These are phyloP conservation scores for Dinomys branickii DNA, from an alignment of 2,113 vertebrate species.

Conservation along the genomic window DNA sequence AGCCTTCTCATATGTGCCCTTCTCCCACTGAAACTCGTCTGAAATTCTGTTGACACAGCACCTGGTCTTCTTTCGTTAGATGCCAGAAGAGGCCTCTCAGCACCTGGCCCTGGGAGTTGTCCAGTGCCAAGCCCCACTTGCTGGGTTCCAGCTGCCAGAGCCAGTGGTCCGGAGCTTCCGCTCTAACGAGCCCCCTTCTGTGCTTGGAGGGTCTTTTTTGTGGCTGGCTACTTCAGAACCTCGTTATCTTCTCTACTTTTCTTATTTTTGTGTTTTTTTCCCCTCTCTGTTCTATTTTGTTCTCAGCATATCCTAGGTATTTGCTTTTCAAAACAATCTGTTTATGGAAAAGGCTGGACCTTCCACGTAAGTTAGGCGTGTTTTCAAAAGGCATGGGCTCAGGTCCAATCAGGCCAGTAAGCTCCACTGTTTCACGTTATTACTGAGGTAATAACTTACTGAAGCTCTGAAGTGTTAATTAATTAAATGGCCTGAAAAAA, in stretches of 20 bases:
- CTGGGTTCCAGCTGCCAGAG: background rate
- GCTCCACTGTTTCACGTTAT: background rate
- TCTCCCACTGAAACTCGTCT: background rate
- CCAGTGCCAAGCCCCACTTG: accelerated
- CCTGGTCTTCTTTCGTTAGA: background rate
- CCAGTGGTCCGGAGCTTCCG: accelerated
- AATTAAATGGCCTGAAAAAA: constrained; percentile 10
- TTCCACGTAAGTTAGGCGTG: background rate
- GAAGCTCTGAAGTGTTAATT: constrained; percentile 53
- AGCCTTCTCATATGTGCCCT: background rate
- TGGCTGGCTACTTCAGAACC: background rate
- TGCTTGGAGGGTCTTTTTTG: background rate
- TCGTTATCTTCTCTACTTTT: background rate
- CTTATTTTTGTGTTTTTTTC: background rate
- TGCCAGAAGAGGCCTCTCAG: background rate
- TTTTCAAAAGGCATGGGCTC: constrained; percentile 3
- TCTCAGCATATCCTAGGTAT: background rate
- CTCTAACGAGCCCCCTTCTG: background rate
- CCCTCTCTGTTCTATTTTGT: background rate
- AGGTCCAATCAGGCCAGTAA: background rate
- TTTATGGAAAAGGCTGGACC: background rate
- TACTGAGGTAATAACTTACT: constrained; percentile 31
- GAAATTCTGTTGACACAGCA: background rate
- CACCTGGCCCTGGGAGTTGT: background rate
- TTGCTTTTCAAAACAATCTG: background rate